Percentiles rank a stretch among this genome's conserved stretches.
Conservation (phyloP, 2,113 vertebrate genomes). For the Bubo blakistoni region DNA sequence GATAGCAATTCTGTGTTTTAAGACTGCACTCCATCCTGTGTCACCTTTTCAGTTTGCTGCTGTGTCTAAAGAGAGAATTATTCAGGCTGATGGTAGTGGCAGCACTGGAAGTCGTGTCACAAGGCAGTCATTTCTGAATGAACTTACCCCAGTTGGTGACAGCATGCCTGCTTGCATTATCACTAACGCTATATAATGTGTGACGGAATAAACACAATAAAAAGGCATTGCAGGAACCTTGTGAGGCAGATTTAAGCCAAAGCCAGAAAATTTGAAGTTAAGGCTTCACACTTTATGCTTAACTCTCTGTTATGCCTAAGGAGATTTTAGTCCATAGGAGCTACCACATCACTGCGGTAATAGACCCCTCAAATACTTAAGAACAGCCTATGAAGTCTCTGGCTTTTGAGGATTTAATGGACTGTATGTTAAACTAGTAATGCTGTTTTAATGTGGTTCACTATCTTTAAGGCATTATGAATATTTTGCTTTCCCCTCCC, state of each 20-base stretch:
- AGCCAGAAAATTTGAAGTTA: not conserved
- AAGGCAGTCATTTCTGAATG: not conserved
- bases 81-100: not conserved
- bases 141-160: not conserved
- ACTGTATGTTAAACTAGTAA: not conserved
- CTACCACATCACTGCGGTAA: not conserved
- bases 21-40: not conserved
- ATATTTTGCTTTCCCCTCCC: not conserved
- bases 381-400: not conserved
- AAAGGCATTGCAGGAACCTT: not conserved
- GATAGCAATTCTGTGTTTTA: not conserved
- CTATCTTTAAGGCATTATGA: not conserved
- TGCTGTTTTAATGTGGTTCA: not conserved
- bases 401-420: not conserved
- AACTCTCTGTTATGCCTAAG: not conserved
- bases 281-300: not conserved
- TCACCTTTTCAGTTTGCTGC: not conserved
- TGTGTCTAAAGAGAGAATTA: not conserved
- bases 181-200: not conserved
- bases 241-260: not conserved
- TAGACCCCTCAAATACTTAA: not conserved
- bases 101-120: not conserved
- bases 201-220: not conserved
- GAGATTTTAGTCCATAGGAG: not conserved
- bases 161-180: not conserved